Conservation (phyloP, 2,113 vertebrate species). For the Camelus bactrianus region DNA sequence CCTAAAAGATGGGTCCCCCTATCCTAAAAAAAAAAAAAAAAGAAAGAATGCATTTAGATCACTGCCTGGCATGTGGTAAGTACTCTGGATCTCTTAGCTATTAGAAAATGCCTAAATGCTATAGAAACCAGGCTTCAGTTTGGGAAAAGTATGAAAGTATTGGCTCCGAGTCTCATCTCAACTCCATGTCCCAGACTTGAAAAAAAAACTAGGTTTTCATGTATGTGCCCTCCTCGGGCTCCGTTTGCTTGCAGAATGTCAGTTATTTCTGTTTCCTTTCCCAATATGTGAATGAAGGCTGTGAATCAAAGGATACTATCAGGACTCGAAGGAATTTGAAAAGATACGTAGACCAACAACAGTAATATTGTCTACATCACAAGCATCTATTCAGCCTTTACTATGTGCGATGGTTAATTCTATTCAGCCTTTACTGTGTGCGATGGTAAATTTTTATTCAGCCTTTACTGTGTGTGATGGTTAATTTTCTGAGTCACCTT, state of each 20-base stretch:
- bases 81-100: not conserved
- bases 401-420: too few relatives aligned
- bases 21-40: too few relatives aligned
- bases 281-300: not conserved
- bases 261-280: not conserved
- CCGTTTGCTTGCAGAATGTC: not conserved
- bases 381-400: not conserved
- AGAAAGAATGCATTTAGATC: not conserved
- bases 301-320: not conserved
- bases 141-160: not conserved
- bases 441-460: not conserved
- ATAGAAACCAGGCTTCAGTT: not conserved
- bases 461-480: not conserved
- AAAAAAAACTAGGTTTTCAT: not conserved
- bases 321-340: not conserved
- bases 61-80: not conserved
- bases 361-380: not conserved
- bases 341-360: not conserved
- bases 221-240: not conserved
- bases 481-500: not conserved
- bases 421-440: too few relatives aligned
- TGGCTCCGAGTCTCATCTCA: not conserved
- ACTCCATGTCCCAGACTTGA: not conserved
- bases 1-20: too few relatives aligned
- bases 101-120: not conserved